A percentile compares a stretch with the other conserved stretches of the same genome.
Evolutionary conservation across 2,113 vertebrate genomes (phyloP).

Genomic region (Entelurus aequoreus): DNA sequence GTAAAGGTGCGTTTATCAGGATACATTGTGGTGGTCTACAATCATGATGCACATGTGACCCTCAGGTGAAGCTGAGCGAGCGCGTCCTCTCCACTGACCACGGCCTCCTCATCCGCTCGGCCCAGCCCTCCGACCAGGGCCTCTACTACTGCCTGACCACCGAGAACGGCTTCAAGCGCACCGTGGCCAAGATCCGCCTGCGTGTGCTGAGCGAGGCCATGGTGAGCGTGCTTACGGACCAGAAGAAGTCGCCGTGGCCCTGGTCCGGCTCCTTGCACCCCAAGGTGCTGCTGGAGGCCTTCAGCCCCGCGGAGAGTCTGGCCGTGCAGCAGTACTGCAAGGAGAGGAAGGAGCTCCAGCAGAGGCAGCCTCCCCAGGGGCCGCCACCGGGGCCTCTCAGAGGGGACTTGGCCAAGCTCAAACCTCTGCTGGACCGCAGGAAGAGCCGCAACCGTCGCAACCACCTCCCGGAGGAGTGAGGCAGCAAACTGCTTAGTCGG

Average conservation of each 20-base stretch:
- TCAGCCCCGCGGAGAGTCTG: conserved; percentile 85
- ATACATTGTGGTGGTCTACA: neutral
- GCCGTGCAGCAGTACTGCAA: conserved; percentile 94
- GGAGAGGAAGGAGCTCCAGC: conserved; percentile 75
- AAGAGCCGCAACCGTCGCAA: conserved; percentile 93
- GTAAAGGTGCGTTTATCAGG: too few relatives aligned
- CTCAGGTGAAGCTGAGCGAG: conserved; percentile 88
- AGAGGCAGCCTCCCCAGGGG: conserved; percentile 34
- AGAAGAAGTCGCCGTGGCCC: conserved; percentile 82
- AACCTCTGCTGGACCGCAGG: conserved; percentile 86
- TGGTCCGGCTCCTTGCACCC: conserved; percentile 83
- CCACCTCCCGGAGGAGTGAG: conserved; percentile 80
- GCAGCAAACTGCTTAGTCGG: too few relatives aligned
- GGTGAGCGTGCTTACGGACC: conserved; percentile 81
- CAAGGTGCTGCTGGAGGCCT: conserved; percentile 80
- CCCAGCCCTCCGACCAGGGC: conserved; percentile 85
- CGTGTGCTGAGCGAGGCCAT: conserved; percentile 82
- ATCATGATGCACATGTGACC: neutral
- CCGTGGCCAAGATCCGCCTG: conserved; percentile 90
- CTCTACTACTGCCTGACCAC: conserved; percentile 94
- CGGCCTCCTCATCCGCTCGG: conserved; percentile 87
- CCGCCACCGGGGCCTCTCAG: conserved; percentile 61
- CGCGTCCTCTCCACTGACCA: conserved; percentile 85
- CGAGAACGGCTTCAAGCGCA: conserved; percentile 93
- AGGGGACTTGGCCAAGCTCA: conserved; percentile 90